Percentiles rank a stretch among this genome's conserved stretches.
Evolutionary conservation across 2,113 vertebrate species (phyloP).

Genomic region (Barbus barbus): DNA sequence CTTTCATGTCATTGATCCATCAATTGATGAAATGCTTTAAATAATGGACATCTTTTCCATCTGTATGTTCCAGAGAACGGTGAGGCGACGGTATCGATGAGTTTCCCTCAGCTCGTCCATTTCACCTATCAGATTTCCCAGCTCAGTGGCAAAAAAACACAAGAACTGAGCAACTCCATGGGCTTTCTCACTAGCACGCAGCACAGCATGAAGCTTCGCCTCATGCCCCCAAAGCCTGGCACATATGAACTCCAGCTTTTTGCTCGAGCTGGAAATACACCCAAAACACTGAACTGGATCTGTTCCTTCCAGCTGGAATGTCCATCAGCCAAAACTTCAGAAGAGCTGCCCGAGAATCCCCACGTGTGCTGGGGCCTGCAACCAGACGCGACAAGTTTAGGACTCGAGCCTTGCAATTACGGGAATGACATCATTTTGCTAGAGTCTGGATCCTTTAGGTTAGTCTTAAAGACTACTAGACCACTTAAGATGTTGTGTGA

Average conservation of each 20-base stretch:
- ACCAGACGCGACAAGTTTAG: conserved; percentile 55
- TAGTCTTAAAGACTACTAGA: conserved; percentile 57
- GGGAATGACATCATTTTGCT: conserved; percentile 52
- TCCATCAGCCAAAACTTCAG: conserved; percentile 7
- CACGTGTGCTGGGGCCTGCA: conserved; percentile 68
- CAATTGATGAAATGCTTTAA: background rate
- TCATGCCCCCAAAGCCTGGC: conserved; percentile 57
- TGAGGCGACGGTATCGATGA: conserved; percentile 60
- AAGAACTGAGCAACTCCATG: background rate
- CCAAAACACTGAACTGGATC: background rate
- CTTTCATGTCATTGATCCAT: background rate
- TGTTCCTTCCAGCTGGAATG: conserved; percentile 19
- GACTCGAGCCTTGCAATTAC: conserved; percentile 54
- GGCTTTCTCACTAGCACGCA: background rate
- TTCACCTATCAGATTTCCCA: conserved; percentile 67
- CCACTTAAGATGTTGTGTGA: conserved; percentile 63
- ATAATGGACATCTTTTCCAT: background rate
- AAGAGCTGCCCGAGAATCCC: conserved; percentile 61
- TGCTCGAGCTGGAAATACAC: conserved; percentile 24
- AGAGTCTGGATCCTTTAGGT: conserved; percentile 44
- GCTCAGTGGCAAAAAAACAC: conserved; percentile 52
- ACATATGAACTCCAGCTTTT: conserved; percentile 70
- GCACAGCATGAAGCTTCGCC: conserved; percentile 4
- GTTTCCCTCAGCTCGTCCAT: conserved; percentile 56
- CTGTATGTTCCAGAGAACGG: conserved; percentile 39